Base-by-base conservation (phyloP, 2,888 invertebrate genomes). In the Drosophila birchii region DNA sequence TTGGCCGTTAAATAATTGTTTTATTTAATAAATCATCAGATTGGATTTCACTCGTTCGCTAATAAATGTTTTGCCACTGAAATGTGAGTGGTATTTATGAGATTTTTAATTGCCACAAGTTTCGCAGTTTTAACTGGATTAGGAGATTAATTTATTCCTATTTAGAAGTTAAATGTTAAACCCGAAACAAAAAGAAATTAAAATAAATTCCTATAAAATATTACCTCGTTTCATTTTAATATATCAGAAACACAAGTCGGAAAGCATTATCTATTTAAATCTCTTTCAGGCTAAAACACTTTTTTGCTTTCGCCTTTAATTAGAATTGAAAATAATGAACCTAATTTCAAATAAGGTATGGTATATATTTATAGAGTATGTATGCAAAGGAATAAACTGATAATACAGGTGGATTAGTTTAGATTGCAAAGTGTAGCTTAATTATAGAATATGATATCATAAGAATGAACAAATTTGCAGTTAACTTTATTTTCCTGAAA, bases 1-100 rank as follows among this genome's bases (percentile, higher is more conserved):
- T 87, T 77, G 66, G 70, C 82, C 71, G 76, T 78, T 64, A 60
- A 39, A 66, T 74, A 67, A 73, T 75, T 61, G 69, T 79, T 61
- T 66, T 66, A 82, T 60, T 55, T 16, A 43, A 57, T 58, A 54
- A 66, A 66, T 64, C 36, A 57, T 47, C n/a, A 53, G 26, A 26
- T 58, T 41, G 32, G 4, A 38, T 57, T 64, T 54, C 38, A 4
- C 1, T 38, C n/a, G 20, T 5, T 18, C 7, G 11, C n/a, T 68
- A 39, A 49, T 45, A 39, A 26, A 14, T n/a, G 12, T 44, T 16
- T 8, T 20, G 5, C 4, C 34, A 3, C 26, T 7, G 39, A 16
- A 68, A 55, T 68, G 7, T 4, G 43, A 64, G 43, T 7, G 3
- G 8, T 16, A 32, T 34, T 62, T 36, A 62, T 51, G 36, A 26